Base-by-base conservation (phyloP, 1,140 invertebrate genomes). In the Euwallacea similis region DNA sequence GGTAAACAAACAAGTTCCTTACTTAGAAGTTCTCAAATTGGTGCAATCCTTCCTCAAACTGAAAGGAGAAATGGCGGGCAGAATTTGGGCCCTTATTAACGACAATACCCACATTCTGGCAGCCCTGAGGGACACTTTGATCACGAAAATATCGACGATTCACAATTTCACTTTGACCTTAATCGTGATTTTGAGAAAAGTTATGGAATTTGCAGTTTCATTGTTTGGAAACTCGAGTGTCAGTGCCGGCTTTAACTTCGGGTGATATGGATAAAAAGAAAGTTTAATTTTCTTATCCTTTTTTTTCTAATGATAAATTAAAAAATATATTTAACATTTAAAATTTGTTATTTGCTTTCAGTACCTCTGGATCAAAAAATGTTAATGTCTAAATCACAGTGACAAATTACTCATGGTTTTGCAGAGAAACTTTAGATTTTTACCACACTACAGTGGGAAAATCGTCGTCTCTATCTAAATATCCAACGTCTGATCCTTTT, bases 21-120 rank as follows among this genome's bases (percentile, higher is more conserved):
- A 71, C 11, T 21, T 65, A 33, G 77, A 79, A 71, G 63, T 79
- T n/a, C 69, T 79, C 0, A 69, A 69, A 47, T 60, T 79, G 42
- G 62, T 76, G n/a, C 76, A 79, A 66, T 46, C 59, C 43, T 78
- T 75, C 54, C 43, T 77, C n/a, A 59, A 64, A 60, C 60, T 79
- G 6, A 79, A 79, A 50, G 76, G 74, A 10, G 77, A 79, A 54
- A 44, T 79, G 33, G 73, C 60, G 7, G 62, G 74, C 8, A 54
- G 73, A 47, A 8, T 74, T 11, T 72, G 74, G 33, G 72, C 65
- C 2, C 53, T 79, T 11, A 44, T 78, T 16, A 65, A 71, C 16
- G 78, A 79, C 62, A 79, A 79, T 64, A 74, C 66, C 15, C 77
- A 79, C 46, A 50, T 78, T 13, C 69, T 77, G 21, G 61, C 61